Base-by-base conservation (phyloP, 2,888 invertebrate species). In the Clunio marinus region DNA sequence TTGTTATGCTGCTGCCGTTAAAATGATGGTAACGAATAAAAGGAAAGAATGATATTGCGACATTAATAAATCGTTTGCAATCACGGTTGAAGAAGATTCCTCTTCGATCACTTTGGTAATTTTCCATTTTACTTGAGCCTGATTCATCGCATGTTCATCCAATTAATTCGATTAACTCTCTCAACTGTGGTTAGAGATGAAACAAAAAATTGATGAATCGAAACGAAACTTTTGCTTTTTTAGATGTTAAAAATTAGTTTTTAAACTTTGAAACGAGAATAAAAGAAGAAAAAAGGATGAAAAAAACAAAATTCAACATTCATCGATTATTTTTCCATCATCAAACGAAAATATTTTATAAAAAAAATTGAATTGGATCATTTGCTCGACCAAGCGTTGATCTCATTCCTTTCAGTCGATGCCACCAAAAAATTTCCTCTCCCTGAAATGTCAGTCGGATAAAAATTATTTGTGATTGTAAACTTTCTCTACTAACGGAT, bases 131-230 rank as follows among this genome's bases (percentile, higher is more conserved):
- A 25, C 13, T 27, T 8, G 20, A 22, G 4, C 7, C 17, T 22
- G 51, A 17, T 17, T 51, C 51, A 51, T 41, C 22, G 17, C 51
- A 22, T 13, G 51, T 22, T 51, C 51, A 51, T 57, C 57, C 25
- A 57, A 57, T 57, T 57, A 57, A 57, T 25, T 57, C 57, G 27
- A 57, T 57, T 27, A 57, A 57, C 57, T 24, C 57, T 27, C 25
- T 57, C 27, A 57, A n/a, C 7, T 45, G 57, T 20, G 27, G 57
- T n/a, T n/a, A n/a, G n/a, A n/a, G n/a, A n/a, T n/a, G n/a, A n/a
- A n/a, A n/a, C n/a, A n/a, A 20, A 51, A 22, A 51, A 51, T 51
- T 22, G 35, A 17, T 22, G 17, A 51, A 41, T 10, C n/a, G 41
- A n/a, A n/a, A n/a, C n/a, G n/a, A n/a, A n/a, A n/a, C n/a, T n/a